Evolutionary conservation across 2,113 vertebrate species (phyloP).

Genomic region (Crotalus helleri): DNA sequence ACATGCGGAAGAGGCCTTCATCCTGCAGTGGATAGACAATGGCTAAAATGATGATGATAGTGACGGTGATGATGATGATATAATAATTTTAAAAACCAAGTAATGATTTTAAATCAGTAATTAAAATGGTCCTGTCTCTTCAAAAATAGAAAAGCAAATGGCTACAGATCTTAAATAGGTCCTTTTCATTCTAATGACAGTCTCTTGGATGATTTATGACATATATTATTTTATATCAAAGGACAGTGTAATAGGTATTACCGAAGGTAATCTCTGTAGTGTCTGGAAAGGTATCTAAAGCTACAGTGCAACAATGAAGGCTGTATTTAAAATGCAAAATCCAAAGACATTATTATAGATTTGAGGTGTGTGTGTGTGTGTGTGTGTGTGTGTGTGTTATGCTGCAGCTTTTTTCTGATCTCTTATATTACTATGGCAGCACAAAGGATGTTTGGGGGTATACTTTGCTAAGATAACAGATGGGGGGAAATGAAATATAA

Average conservation of each 20-base stretch:
- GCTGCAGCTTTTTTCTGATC: conserved; percentile 74
- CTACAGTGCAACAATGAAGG: conserved; percentile 79
- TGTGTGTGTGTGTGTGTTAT: conserved; percentile 65
- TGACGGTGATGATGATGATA: not conserved
- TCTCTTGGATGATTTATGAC: conserved; percentile 77
- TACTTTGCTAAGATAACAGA: conserved; percentile 79
- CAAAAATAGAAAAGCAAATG: conserved; percentile 86
- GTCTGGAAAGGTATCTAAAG: conserved; percentile 81
- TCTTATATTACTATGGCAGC: conserved; percentile 69
- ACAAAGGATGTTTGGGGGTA: conserved; percentile 73
- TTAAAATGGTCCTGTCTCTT: conserved; percentile 79
- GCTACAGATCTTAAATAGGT: conserved; percentile 82
- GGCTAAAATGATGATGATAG: not conserved
- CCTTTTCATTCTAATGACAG: conserved; percentile 79
- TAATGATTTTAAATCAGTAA: conserved; percentile 71
- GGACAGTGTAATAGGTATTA: conserved; percentile 84
- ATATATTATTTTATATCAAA: conserved; percentile 85
- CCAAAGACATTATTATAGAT: conserved; percentile 82
- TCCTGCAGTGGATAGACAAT: not conserved
- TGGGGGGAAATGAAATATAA: conserved; percentile 73
- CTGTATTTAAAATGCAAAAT: conserved; percentile 86
- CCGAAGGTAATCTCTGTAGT: conserved; percentile 83
- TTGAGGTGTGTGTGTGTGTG: conserved; percentile 50
- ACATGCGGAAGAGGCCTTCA: not conserved
- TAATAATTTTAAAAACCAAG: conserved; percentile 60